Base-by-base conservation (phyloP, 2,113 vertebrate species). In the Camelus bactrianus region DNA sequence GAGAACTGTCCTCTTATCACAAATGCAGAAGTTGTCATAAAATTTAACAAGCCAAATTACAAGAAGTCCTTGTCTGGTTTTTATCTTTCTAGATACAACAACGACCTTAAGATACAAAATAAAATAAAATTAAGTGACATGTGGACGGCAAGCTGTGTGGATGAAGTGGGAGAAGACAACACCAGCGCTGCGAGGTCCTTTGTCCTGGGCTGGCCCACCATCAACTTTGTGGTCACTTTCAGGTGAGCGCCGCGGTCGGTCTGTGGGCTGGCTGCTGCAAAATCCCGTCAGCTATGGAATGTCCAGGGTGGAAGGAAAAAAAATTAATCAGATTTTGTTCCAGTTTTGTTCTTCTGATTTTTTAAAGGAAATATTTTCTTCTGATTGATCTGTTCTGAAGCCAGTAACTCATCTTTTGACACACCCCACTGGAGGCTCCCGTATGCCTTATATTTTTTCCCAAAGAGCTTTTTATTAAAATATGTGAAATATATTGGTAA, bases 191-290 rank as follows among this genome's bases (percentile, higher is more conserved):
- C 98, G 50, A 98, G 97, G 77, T 99, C 99, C 96, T 99, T 99
- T 38, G 99, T 99, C 96, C 96, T 99, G 98, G 99, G 99, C 94
- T 99, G 99, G 99, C 99, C 99, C 88, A 99, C 99, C 6, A 99
- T 99, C 96, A 99, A 99, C 98, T 99, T 98, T n/a, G 99, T 99
- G 95, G 99, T 98, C 79, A 99, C 99, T 60, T 99, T 99, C 98
- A 99, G 99, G 99, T 99, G 99, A 92, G 97, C 97, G 50, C 1
- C 24, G 1, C 17, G 15, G 30, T 56, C 26, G 60, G 6, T 65
- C 50, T 22, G 2, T 19, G 38, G 20, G 16, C 73, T 65, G 73
- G 42, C 54, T 79, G 1, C 62, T 75, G 1, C 48, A 13, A 8
- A 69, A 67, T n/a, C 17, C 15, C 8, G 3, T 60, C 38, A 67